These are phyloP conservation scores for Chaitophorus viminalis DNA, from an alignment of 2,888 invertebrate species.

Conservation along the genomic window DNA sequence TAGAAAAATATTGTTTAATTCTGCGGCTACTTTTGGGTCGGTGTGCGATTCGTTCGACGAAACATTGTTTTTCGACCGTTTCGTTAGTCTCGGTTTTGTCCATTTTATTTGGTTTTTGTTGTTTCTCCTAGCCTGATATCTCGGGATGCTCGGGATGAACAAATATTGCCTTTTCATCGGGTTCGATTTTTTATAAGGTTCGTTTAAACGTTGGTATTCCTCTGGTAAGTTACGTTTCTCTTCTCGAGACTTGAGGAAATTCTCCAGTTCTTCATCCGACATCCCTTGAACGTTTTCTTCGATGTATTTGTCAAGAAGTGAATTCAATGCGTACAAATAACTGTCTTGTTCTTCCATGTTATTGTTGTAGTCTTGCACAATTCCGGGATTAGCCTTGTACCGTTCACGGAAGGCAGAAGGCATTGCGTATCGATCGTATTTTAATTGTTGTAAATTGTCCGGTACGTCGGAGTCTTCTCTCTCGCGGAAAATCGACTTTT, in stretches of 20 bases:
- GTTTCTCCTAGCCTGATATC: not conserved
- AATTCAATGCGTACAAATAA: conserved; percentile 45
- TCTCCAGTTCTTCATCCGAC: conserved; percentile 51
- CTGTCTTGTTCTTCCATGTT: conserved; percentile 22
- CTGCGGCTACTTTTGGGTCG: conserved; percentile 77
- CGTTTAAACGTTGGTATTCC: conserved; percentile 24
- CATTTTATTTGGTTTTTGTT: conserved; percentile 24
- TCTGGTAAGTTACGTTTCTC: conserved; percentile 39
- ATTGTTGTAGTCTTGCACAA: conserved; percentile 38
- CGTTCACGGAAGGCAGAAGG: conserved; percentile 65
- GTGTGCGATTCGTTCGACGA: conserved; percentile 67
- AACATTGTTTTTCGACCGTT: conserved; percentile 46
- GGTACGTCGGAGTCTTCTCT: conserved; percentile 59
- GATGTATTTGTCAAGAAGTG: conserved; percentile 47
- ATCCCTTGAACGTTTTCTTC: conserved; percentile 50
- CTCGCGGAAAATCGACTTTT: conserved; percentile 66
- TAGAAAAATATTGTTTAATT: conserved; percentile 75
- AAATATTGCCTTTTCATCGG: conserved; percentile 27
- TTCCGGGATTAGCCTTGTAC: conserved; percentile 62
- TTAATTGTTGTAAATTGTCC: conserved; percentile 51
- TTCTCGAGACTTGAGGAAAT: not conserved
- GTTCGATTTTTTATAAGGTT: not conserved
- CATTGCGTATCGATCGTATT: conserved; percentile 55
- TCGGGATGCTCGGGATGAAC: conserved; percentile 22
- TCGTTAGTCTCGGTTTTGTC: conserved; percentile 52